These are phyloP conservation scores for Operophtera brumata DNA, from an alignment of 2,888 invertebrate species.

Conservation along the genomic window DNA sequence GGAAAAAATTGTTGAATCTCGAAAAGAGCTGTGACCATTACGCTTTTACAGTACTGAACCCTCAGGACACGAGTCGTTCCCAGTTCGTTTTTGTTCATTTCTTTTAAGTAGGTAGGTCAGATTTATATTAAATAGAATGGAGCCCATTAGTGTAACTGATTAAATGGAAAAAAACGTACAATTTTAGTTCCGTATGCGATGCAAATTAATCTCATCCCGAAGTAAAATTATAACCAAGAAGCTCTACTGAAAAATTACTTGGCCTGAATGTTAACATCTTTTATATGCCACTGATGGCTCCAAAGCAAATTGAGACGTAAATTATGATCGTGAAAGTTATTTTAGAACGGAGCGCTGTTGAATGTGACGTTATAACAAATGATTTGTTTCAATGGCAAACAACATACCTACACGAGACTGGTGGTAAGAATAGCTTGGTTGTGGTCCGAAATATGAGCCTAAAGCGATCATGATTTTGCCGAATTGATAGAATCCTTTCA, in stretches of 20 bases:
- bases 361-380: conserved; percentile 56
- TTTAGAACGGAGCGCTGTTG: conserved; percentile 39
- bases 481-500: too few species aligned
- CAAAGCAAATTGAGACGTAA: conserved; percentile 57
- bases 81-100: too few species aligned
- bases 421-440: conserved; percentile 21
- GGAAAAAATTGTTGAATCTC: too few species aligned
- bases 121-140: too few species aligned
- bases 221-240: conserved; percentile 18
- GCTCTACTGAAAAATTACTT: conserved; percentile 50
- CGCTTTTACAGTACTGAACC: too few species aligned
- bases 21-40: too few species aligned
- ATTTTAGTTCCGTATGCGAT: neutral
- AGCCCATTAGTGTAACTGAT: too few species aligned
- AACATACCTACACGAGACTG: conserved; percentile 15
- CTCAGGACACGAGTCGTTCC: too few species aligned
- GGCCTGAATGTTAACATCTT: conserved; percentile 41
- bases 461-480: conserved; percentile 3
- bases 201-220: neutral
- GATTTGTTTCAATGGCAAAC: conserved; percentile 41
- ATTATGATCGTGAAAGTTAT: conserved; percentile 46
- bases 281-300: conserved; percentile 32
- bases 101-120: too few species aligned
- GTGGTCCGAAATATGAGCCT: conserved; percentile 20
- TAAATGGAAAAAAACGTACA: neutral